A percentile compares a stretch with the other conserved stretches of the same genome.
Evolutionary conservation across 2,113 vertebrate genomes (phyloP).

Genomic region (Marmota flaviventris): DNA sequence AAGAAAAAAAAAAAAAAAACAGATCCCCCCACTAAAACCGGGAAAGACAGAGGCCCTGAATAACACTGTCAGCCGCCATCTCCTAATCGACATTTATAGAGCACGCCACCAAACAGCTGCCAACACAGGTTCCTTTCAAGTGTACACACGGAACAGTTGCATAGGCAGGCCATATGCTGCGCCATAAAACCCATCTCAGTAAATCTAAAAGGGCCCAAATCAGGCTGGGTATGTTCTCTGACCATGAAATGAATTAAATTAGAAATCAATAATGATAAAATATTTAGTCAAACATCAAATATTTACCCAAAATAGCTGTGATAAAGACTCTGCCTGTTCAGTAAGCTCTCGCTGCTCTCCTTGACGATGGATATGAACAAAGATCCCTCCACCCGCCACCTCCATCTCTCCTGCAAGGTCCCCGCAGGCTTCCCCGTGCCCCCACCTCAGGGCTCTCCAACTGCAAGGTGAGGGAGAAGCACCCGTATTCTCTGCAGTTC

Average conservation of each 20-base stretch:
- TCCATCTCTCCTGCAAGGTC: fast-evolving
- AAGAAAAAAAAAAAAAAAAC: background rate
- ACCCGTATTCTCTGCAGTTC: background rate
- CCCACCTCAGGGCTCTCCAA: background rate
- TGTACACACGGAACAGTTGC: background rate
- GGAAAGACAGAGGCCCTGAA: background rate
- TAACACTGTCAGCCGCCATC: background rate
- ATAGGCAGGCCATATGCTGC: background rate
- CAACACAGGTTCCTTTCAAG: background rate
- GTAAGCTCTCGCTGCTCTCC: background rate
- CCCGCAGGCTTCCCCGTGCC: background rate
- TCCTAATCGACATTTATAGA: background rate
- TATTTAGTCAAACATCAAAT: slow-evolving; percentile 6
- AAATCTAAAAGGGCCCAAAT: background rate
- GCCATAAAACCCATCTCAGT: background rate
- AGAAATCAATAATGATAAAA: slow-evolving; percentile 16
- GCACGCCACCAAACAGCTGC: background rate
- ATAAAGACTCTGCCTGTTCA: background rate
- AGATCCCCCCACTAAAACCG: background rate
- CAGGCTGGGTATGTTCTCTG: background rate
- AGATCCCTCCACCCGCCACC: background rate
- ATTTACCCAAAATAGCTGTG: background rate
- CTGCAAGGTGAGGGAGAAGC: background rate
- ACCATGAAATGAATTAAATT: background rate
- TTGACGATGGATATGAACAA: background rate